Percentiles rank a stretch among this genome's conserved stretches.
These are phyloP conservation scores for Cynaeus angustus DNA, from an alignment of 2,888 invertebrate genomes.

Conservation along the genomic window DNA sequence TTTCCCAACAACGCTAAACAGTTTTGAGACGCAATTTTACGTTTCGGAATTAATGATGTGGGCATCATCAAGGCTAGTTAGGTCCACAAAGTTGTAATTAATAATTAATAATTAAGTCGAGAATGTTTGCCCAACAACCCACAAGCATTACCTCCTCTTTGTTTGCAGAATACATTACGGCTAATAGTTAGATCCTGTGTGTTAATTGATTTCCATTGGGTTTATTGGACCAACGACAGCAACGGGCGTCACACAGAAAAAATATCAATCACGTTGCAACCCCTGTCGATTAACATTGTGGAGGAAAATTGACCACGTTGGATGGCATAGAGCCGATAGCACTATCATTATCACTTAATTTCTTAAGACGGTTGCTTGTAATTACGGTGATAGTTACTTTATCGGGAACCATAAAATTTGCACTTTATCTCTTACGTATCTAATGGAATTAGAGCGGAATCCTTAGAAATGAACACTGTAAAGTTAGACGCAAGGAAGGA, in stretches of 20 bases:
- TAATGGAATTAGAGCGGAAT: not conserved
- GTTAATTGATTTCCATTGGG: constrained; percentile 8
- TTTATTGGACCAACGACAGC: not conserved
- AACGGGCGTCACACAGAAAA: no score
- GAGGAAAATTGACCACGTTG: no score
- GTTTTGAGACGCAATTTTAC: no score
- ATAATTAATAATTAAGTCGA: constrained; percentile 15
- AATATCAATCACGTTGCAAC: no score
- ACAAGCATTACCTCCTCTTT: constrained; percentile 9
- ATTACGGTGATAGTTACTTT: constrained; percentile 6
- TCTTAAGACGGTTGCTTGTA: not conserved
- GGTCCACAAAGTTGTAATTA: constrained; percentile 3
- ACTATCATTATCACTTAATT: constrained; percentile 7
- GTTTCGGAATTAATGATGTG: no score
- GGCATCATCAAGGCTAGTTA: not conserved
- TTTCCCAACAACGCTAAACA: no score
- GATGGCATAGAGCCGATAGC: no score
- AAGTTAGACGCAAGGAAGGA: not conserved
- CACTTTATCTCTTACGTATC: constrained; percentile 7
- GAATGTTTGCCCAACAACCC: constrained; percentile 1
- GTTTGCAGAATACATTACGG: constrained; percentile 17
- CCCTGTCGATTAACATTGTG: no score
- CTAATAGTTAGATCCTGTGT: constrained; percentile 9
- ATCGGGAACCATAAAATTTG: constrained; percentile 8
- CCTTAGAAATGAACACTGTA: no score